These are phyloP conservation scores for Phragmatobia fuliginosa DNA, from an alignment of 2,888 invertebrate genomes.

Conservation along the genomic window DNA sequence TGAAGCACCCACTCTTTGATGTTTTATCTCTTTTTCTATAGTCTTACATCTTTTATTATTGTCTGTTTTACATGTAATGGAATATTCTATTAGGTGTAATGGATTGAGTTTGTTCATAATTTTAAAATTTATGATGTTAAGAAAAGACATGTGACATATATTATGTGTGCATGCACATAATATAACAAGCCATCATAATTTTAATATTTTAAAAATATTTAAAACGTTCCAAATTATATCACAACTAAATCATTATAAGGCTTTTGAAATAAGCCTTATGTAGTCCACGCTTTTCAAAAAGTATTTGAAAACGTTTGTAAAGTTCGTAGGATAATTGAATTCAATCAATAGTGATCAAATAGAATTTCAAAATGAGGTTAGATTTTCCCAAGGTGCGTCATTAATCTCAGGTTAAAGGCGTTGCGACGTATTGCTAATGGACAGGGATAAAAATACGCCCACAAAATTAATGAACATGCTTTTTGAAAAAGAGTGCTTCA, in stretches of 20 bases:
- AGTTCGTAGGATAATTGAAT: not conserved
- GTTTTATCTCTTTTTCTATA: conserved; percentile 38
- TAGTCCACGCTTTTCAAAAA: not conserved
- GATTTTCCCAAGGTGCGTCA: conserved; percentile 59
- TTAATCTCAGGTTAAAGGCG: conserved; percentile 76
- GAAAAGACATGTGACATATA: not conserved
- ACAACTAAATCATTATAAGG: not conserved
- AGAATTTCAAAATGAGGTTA: conserved; percentile 54
- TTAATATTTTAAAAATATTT: no score
- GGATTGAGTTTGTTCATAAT: not conserved
- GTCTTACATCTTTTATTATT: conserved; percentile 24
- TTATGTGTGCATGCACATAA: no score
- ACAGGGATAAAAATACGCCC: conserved; percentile 78
- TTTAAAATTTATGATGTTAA: not conserved
- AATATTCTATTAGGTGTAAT: conserved; percentile 8
- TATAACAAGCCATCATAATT: no score
- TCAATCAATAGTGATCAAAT: conserved; percentile 25
- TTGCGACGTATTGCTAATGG: conserved; percentile 78
- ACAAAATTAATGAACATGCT: conserved; percentile 74
- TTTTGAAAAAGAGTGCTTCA: conserved; percentile 50
- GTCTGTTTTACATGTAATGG: conserved; percentile 13
- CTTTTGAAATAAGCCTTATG: conserved; percentile 23
- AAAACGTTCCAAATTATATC: no score
- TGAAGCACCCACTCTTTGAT: conserved; percentile 48
- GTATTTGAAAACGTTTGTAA: not conserved